Evolutionary conservation across 2,113 vertebrate genomes (phyloP), one percentile per base, ranked within the genome.

Genomic region (Calyptomena viridis): DNA sequence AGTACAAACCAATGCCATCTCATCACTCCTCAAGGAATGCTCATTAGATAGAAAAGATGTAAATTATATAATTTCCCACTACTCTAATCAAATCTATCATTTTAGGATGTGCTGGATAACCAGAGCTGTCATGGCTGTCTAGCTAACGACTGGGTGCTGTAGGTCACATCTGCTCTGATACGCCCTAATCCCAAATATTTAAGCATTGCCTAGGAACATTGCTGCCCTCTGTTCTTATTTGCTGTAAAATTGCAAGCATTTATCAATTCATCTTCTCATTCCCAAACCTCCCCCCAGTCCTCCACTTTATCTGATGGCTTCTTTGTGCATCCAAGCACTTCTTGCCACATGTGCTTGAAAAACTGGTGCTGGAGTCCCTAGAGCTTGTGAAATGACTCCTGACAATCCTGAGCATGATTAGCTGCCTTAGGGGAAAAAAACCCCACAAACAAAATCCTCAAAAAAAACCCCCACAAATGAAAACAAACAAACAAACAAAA

Each of bases 371-470:
- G 46, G 31, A 73, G 28, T 52, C 46, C 14, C 8, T 6, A 6
- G 81, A 71, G 28, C 40, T 87, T 0, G 0, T 25, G 28, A 39
- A 79, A 6, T 0, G 0, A 39, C 11, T 89, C 9, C 15, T 84
- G 37, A 11, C 42, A 74, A 47, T 66, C n/a, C n/a, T 2, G 2
- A 76, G 21, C 9, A 1, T 31, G 3, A 15, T 40, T 93, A 37
- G 21, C 33, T 74, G 12, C 52, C 49, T 84, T 53, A 30, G 31
- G 62, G 14, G 10, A 25, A 10, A 9, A 25, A 44, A 8, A 6
- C 9, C 40, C 40, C 9, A 40, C 40, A 46, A 46, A 9, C 44
- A 46, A 46, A 46, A 46, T 15, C 14, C 44, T 46, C 6, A 46
- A 46, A 46, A 46, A 46, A 46, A 8, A 8, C 18, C 44, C 15